Evolutionary conservation across 92 coral and sea anemone species (phyloP), one percentile per base, ranked within the genome.

Genomic region (Epizoanthus fatuus): DNA sequence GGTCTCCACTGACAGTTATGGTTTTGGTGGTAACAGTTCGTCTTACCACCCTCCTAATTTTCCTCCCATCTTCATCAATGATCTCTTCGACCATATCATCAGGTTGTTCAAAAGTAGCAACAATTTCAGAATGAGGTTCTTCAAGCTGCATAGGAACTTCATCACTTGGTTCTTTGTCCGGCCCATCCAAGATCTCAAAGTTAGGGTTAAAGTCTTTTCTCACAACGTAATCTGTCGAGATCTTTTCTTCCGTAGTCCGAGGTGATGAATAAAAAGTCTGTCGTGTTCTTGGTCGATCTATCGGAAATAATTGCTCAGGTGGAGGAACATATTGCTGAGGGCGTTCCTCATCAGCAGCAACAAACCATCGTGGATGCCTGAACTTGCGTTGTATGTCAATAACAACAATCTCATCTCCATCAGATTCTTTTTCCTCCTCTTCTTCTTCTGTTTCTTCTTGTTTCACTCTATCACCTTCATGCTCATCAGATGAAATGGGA

Each of bases 131-230:
- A 49, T 2, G 53, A 49, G 53, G 53, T 49, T 49, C 53, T 11
- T 49, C 53, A 49, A 49, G 2, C 53, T 9, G 53, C 13, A 49
- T 12, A 49, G 53, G 14, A 49, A 49, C 53, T 10, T 49, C 53
- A 8, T 49, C 53, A 49, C 13, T 49, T 49, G 53, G 35, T 49
- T 72, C 53, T 58, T 54, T 35, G 17, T 49, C 15, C 13, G 52
- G 19, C 80, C 79, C 87, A 15, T 82, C 81, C 5, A 14, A 52
- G n/a, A 54, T 63, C 3, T 53, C 84, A 52, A 88, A 47, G 3
- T 57, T 87, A 5, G 72, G 54, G 38, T 20, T 32, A 35, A 40
- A 66, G 65, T 69, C 42, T 16, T 67, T 72, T 5, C 83, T 63
- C 19, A 20, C 29, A 4, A 51, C 62, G 32, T 2, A 49, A 11